phyloP scores from a whole-genome alignment of 2,888 invertebrate genomes.

The Tachina grossa region DNA sequence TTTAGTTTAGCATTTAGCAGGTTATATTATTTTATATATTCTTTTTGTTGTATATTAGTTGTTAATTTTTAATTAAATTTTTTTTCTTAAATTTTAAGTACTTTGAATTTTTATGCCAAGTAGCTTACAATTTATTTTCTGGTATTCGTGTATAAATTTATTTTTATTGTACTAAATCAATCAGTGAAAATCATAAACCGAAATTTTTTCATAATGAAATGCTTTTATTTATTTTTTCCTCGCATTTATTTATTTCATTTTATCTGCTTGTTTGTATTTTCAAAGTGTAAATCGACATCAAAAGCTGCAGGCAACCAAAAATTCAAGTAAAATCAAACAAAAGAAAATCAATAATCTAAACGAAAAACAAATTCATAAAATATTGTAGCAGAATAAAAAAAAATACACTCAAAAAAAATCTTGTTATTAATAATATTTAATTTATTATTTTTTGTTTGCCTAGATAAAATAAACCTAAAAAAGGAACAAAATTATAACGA shows the following conservation, averaged over 20 bases:
- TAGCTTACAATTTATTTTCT: slow-evolving; percentile 13
- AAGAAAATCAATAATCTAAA: slow-evolving; percentile 67
- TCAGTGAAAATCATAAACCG: slow-evolving; percentile 32
- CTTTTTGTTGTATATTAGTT: too few relatives aligned
- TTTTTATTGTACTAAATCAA: slow-evolving; percentile 28
- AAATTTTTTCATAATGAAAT: slow-evolving; percentile 38
- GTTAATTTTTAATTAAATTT: too few relatives aligned
- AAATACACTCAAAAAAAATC: slow-evolving; percentile 52
- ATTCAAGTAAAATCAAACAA: slow-evolving; percentile 72
- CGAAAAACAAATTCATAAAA: slow-evolving; percentile 64
- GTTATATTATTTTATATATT: too few relatives aligned
- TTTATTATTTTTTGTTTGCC: background rate
- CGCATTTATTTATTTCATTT: slow-evolving; percentile 25
- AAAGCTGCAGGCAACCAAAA: slow-evolving; percentile 65
- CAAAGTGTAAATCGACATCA: slow-evolving; percentile 66
- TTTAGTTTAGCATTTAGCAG: too few relatives aligned
- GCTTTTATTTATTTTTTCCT: slow-evolving; percentile 18
- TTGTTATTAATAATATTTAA: background rate
- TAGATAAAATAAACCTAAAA: background rate
- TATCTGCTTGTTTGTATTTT: slow-evolving; percentile 48
- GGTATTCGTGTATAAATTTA: slow-evolving; percentile 5
- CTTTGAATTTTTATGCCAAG: slow-evolving; percentile 24
- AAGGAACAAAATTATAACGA: slow-evolving; percentile 63
- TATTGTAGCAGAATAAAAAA: slow-evolving; percentile 45
- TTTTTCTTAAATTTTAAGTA: background rate